Base-by-base conservation (phyloP, 2,888 invertebrate species). In the Poecilus cupreus region DNA sequence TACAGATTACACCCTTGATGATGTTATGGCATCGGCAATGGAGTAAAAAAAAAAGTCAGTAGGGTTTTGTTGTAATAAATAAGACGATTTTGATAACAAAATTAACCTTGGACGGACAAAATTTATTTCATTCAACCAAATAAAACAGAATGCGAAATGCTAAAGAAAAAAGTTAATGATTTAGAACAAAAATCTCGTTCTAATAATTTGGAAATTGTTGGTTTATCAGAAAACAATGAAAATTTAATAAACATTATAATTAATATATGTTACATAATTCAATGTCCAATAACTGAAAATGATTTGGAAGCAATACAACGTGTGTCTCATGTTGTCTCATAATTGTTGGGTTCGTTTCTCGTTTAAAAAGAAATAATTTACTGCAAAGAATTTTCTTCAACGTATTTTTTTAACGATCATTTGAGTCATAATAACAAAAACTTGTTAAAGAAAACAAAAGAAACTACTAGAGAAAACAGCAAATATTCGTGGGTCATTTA, bases 321-420 rank as follows among this genome's bases (percentile, higher is more conserved):
- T 10, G 57, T 57, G 3, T 18, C 57, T 57, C 57, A 18, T 16
- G 11, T 8, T 16, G 18, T 16, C 57, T 11, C 2, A 57, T 5
- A n/a, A 57, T 57, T 24, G 57, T 57, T 57, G 18, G 57, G 18
- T 57, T 57, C 11, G 57, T 57, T n/a, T 57, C 57, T 10, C 20
- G 57, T 11, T 18, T 57, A 22, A 5, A 57, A 57, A 8, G 24
- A 3, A 18, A 57, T 24, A 57, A 57, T 57, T 57, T 57, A 22
- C 18, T 18, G 18, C 18, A 3, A 57, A 57, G n/a, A n/a, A n/a
- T n/a, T n/a, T n/a, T n/a, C n/a, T n/a, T n/a, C n/a, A n/a, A n/a
- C n/a, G n/a, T n/a, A n/a, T n/a, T n/a, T n/a, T n/a, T n/a, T n/a
- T n/a, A n/a, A n/a, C n/a, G n/a, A n/a, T n/a, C n/a, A n/a, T n/a